Conservation (phyloP, 2,797 vertebrate species). For the Numenius phaeopus region DNA sequence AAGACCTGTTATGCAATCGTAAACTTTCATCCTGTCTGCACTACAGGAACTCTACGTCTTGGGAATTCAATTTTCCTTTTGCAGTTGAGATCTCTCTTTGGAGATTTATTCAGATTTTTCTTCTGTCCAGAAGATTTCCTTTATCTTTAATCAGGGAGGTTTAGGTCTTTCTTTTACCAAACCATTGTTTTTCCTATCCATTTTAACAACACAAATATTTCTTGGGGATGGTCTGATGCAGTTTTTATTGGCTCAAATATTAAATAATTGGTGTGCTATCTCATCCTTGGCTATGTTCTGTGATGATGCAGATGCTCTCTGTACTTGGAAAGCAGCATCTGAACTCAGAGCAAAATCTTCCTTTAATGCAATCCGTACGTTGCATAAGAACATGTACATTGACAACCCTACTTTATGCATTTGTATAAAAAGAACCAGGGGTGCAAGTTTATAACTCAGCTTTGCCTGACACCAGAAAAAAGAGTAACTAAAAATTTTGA, state of each 20-base stretch:
- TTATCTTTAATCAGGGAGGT: not conserved
- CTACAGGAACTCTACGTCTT: not conserved
- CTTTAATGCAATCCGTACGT: not conserved
- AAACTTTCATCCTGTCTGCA: not conserved
- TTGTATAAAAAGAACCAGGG: not conserved
- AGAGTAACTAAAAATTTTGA: not conserved
- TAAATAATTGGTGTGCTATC: slow-evolving; percentile 39
- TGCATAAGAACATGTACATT: not conserved
- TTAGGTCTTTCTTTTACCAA: slow-evolving; percentile 19
- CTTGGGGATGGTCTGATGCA: slow-evolving; percentile 6
- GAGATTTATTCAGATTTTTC: not conserved
- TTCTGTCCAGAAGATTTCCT: not conserved
- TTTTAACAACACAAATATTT: slow-evolving; percentile 23
- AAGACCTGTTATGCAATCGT: not conserved
- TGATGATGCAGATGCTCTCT: slow-evolving; percentile 29
- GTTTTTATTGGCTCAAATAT: slow-evolving; percentile 53
- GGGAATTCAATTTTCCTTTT: not conserved
- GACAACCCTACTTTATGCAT: not conserved
- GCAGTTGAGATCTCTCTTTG: not conserved
- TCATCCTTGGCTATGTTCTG: slow-evolving; percentile 37
- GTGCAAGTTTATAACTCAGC: not conserved
- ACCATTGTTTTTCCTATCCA: not conserved
- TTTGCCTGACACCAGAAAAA: not conserved
- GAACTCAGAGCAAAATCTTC: slow-evolving; percentile 14
- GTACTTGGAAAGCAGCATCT: slow-evolving; percentile 14